These are phyloP conservation scores for Zapus hudsonius DNA, from an alignment of 2,113 vertebrate genomes.

Conservation along the genomic window DNA sequence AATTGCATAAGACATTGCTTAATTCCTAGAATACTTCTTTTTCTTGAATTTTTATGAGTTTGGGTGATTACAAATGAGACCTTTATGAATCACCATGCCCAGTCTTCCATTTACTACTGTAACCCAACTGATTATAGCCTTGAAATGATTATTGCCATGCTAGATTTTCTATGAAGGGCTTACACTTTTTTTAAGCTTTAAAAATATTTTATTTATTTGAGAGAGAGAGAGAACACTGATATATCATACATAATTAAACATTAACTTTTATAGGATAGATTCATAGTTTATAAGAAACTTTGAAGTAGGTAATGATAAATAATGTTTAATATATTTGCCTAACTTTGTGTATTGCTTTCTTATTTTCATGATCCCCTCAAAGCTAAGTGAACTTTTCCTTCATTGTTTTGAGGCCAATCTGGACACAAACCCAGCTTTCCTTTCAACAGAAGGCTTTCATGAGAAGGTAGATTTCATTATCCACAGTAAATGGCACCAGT, in stretches of 20 bases:
- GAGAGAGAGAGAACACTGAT: no score
- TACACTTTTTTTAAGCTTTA: no score
- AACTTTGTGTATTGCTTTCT: no score
- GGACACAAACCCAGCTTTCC: not conserved
- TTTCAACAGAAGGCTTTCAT: not conserved
- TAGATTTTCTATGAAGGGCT: conserved; percentile 51
- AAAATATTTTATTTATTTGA: no score
- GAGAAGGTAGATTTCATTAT: not conserved
- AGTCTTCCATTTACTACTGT: not conserved
- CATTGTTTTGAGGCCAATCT: not conserved
- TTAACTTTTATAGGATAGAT: no score
- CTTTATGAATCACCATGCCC: not conserved
- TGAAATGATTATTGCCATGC: not conserved
- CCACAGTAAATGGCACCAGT: not conserved
- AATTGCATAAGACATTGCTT: not conserved
- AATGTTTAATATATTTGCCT: no score
- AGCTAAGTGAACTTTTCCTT: conserved; percentile 4
- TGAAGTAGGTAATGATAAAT: no score
- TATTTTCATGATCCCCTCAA: conserved; percentile 54
- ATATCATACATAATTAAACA: no score
- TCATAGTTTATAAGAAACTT: no score
- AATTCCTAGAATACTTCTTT: not conserved
- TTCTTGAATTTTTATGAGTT: not conserved
- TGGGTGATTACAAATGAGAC: not conserved
- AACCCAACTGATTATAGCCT: not conserved